phyloP scores from a whole-genome alignment of 2,888 invertebrate species.

The Dicroscelio sp. region DNA sequence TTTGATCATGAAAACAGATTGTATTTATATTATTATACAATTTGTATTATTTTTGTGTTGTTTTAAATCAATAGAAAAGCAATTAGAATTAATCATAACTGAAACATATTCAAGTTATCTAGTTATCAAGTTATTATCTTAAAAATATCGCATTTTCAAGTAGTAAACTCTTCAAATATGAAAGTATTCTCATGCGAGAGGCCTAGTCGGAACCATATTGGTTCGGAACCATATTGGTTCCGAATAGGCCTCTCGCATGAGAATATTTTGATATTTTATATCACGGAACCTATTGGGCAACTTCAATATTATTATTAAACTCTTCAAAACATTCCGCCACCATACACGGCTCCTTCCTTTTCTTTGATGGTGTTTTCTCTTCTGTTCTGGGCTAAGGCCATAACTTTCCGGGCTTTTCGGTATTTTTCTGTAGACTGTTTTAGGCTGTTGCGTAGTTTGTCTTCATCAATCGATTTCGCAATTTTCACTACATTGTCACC shows the following conservation, averaged over 20 bases:
- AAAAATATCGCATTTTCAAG: no score
- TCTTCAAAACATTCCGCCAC: constrained; percentile 57
- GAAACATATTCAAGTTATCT: background rate
- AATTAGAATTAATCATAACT: constrained; percentile 18
- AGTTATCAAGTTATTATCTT: no score
- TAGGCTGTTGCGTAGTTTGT: constrained; percentile 4
- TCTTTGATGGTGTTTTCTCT: constrained; percentile 52
- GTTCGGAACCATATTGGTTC: no score
- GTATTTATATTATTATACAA: constrained; percentile 31
- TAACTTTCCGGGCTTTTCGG: constrained; percentile 40
- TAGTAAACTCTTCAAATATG: no score
- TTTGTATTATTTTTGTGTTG: no score
- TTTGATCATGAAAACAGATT: no score
- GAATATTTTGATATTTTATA: no score
- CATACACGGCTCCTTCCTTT: constrained; percentile 60
- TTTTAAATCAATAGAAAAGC: background rate
- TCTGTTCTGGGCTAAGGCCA: constrained; percentile 49
- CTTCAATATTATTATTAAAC: no score
- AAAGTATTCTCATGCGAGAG: no score
- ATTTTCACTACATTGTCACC: constrained; percentile 28
- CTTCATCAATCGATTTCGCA: constrained; percentile 15
- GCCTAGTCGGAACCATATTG: no score
- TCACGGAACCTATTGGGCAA: no score
- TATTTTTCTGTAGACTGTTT: constrained; percentile 38
- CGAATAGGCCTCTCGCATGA: no score